Evolutionary conservation across 2,888 invertebrate genomes (phyloP), one percentile per base, ranked within the genome.

Genomic region (Drosophila monieri): DNA sequence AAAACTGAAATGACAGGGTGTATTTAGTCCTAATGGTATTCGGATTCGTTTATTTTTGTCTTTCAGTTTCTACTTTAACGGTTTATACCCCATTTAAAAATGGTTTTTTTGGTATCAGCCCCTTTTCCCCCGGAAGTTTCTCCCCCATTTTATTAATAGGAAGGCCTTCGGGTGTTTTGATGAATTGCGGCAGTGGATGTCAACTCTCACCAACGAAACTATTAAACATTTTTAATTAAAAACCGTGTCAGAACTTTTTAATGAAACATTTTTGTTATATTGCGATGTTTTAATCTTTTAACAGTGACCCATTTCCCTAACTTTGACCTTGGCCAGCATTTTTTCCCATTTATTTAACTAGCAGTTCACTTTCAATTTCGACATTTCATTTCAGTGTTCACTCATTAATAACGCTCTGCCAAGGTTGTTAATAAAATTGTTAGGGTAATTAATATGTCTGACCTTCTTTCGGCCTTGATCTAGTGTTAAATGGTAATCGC

Each of bases 371-470:
- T 60, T 52, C 12, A 44, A 43, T 32, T 53, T 60, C 8, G 9
- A 52, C 57, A 25, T 35, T 44, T 44, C 14, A 35, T 37, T 14
- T 14, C 15, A 3, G 41, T 14, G 39, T 30, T 27, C 18, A 14
- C 51, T 57, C 64, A 73, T 69, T 77, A 57, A 77, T 65, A 54
- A 58, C 18, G 27, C 57, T 32, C 21, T 27, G 14, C 15, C 55
- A 46, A 43, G 53, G 43, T 41, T 49, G 73, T 78, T 80, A 60
- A 80, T 76, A 62, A 66, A 64, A 68, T 66, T 76, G 47, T 51
- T 52, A 54, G 49, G 61, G 77, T 70, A 83, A 83, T 85, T 85
- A 83, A 85, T 77, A 72, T 64, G 49, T 54, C 57, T 55, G 47
- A 30, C 14, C 57, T 43, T 48, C 25, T 27, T 23, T 43, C 64